Evolutionary conservation across 2,888 invertebrate genomes (phyloP).

Genomic region (Nephrotoma flavescens): DNA sequence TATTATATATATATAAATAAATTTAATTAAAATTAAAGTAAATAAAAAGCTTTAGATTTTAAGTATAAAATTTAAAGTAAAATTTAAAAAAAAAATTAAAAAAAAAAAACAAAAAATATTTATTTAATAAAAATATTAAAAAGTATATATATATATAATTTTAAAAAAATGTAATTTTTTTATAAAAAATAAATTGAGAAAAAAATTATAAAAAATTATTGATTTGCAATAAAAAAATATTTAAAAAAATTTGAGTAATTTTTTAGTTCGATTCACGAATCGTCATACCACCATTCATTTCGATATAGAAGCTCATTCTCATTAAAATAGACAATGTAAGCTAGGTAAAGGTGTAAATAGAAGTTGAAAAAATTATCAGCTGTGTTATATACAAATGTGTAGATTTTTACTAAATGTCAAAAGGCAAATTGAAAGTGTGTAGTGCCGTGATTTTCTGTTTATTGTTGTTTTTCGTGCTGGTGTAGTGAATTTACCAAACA

Average conservation of each 20-base stretch:
- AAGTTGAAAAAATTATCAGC: no score
- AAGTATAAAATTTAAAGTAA: not conserved
- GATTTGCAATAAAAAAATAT: not conserved
- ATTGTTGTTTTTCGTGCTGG: no score
- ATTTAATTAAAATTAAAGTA: not conserved
- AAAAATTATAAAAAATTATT: not conserved
- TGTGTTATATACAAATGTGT: no score
- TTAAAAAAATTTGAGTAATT: not conserved
- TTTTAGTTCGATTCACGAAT: no score
- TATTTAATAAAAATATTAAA: not conserved
- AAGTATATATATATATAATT: not conserved
- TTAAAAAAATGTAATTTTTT: not conserved
- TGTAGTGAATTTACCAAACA: no score
- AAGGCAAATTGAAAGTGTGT: no score
- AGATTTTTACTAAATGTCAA: no score
- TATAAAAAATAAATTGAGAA: not conserved
- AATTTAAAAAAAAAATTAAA: not conserved
- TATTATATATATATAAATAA: not conserved
- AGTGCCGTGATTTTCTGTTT: no score
- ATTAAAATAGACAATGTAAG: no score
- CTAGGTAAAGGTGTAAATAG: no score
- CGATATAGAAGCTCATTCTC: no score
- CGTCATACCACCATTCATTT: no score
- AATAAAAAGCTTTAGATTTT: not conserved
- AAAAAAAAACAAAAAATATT: not conserved